Evolutionary conservation across 2,797 vertebrate species (phyloP).

Genomic region (Aythya fuligula): DNA sequence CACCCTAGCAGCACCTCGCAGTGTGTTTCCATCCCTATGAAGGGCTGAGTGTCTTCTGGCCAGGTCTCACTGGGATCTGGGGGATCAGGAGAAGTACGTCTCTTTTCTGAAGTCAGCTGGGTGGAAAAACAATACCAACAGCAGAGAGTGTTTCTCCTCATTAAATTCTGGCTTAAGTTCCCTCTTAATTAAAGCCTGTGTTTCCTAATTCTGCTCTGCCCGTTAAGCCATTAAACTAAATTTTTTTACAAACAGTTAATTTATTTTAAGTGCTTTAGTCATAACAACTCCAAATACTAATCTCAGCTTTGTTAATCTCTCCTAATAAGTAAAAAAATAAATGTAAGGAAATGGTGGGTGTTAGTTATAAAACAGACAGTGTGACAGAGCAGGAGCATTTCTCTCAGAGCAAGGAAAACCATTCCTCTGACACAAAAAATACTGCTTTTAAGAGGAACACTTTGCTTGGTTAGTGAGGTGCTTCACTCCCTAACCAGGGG

Average conservation of each 20-base stretch:
- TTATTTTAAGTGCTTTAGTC: not conserved
- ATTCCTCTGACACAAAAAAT: not conserved
- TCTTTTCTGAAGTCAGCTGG: not conserved
- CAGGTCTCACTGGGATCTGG: too few relatives aligned
- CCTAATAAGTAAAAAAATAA: not conserved
- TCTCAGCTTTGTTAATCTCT: not conserved
- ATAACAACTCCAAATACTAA: not conserved
- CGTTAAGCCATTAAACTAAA: not conserved
- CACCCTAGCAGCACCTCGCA: too few relatives aligned
- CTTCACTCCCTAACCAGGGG: not conserved
- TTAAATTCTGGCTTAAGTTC: not conserved
- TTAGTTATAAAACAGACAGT: not conserved
- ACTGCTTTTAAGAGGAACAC: not conserved
- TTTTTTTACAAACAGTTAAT: conserved; percentile 1
- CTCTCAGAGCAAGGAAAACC: not conserved
- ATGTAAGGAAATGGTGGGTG: not conserved
- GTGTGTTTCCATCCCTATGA: not conserved
- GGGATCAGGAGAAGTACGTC: not conserved
- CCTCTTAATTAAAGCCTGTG: not conserved
- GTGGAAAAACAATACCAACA: not conserved
- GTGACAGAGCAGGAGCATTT: not conserved
- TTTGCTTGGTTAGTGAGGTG: not conserved
- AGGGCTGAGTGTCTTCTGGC: not conserved
- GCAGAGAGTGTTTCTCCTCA: not conserved
- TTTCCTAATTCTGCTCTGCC: conserved; percentile 9